Base-by-base conservation (phyloP, 2,113 vertebrate genomes). In the Onychostruthus taczanowskii region DNA sequence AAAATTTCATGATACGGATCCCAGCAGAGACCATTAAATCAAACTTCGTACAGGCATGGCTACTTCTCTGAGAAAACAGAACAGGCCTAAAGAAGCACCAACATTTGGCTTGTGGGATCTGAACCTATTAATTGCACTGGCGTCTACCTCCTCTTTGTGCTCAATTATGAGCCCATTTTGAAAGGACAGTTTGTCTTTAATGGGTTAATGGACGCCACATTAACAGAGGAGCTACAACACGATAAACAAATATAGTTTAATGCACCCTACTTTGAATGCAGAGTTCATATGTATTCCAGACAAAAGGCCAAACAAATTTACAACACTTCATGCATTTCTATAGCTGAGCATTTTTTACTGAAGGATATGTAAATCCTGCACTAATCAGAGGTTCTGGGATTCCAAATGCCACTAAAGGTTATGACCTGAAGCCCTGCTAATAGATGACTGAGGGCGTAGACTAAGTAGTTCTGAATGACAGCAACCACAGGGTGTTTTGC, bases 331-430 rank as follows among this genome's bases (percentile, higher is more conserved):
- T 98, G 98, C 98, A 95, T 98, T 98, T 98, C 98, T 97, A 98
- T 96, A 98, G 98, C 97, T 88, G 97, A 97, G 97, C 94, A 90
- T 98, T 98, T 98, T 98, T 98, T 97, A 94, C 98, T 95, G 98
- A 98, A 98, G 98, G 98, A 98, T 99, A 98, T 99, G 99, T 99
- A 99, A 99, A 99, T 99, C 98, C 96, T 98, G 98, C 98, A 97
- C 98, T 99, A 98, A 99, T 99, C 98, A 99, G 98, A 98, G 98
- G 98, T 98, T 98, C 98, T 98, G 98, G 98, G 98, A 98, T 98
- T 98, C 98, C 98, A 98, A 98, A 99, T 98, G 99, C 98, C 98
- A 98, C 97, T 97, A 97, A 98, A 99, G 99, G 99, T 98, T 98
- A 98, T 98, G 98, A 99, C 99, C 99, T 92, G 95, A 97, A 98